Base-by-base conservation (phyloP, 2,888 invertebrate genomes). In the Drosophila limbata region DNA sequence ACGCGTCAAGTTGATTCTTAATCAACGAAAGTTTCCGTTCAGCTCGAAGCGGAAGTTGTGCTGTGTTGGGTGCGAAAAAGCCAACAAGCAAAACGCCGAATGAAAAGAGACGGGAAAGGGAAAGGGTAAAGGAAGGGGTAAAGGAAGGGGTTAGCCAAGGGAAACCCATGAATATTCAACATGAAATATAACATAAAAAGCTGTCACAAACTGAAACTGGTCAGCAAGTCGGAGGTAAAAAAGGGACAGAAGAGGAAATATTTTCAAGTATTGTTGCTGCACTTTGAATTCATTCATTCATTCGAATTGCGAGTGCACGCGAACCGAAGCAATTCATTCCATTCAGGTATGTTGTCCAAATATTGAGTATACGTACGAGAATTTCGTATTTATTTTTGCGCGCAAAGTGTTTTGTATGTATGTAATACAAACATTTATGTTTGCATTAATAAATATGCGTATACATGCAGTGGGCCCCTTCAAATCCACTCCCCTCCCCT, bases 331-430 rank as follows among this genome's bases (percentile, higher is more conserved):
- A 47, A 60, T 69, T 76, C 78, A 84, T 84, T 88, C 89, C 78
- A 84, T 84, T 88, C 89, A 73, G 81, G 73, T 87, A 69, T 87
- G 77, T 72, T 77, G 56, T 61, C 71, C 66, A 76, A 73, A 79
- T 69, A 73, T 67, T 76, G 64, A 71, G 82, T 78, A 62, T 62
- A 45, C 62, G 60, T 33, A 33, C 10, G 25, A 25, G 44, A 40
- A 73, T 67, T 67, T 73, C 56, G 61, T 75, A 69, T 77, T 79
- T 79, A 74, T 25, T 69, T 69, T 76, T 62, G 40, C 25, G 55
- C 59, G 67, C 71, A 78, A 79, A 74, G 71, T 65, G 69, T 65
- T 81, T 79, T 71, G 55, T 64, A 62, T 74, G 64, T 70, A 55
- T 59, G 65, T 53, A 66, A 73, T 79, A 57, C 50, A 52, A 51